Evolutionary conservation across 2,888 invertebrate species (phyloP), one percentile per base, ranked within the genome.

Genomic region (Falcaria lacertinaria): DNA sequence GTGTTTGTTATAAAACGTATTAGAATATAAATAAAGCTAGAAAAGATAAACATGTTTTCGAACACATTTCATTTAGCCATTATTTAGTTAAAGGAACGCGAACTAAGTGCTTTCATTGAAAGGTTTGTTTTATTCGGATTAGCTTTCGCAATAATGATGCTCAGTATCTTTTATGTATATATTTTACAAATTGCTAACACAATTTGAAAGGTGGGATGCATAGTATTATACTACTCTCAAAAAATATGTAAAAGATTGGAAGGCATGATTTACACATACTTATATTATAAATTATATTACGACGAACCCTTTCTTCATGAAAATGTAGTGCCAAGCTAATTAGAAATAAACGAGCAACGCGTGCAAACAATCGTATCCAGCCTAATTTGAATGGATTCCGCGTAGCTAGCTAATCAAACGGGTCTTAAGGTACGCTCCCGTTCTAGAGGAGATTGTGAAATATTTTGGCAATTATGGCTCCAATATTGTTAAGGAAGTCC

Each of bases 401-500:
- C 57, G 61, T 64, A 64, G 61, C 69, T 64, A 64, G 61, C 69
- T 77, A 79, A 84, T 83, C 80, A 82, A 79, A 76, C 61, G 60
- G 54, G 64, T 79, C 75, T 77, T 75, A 72, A 71, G 68, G 63
- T 63, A 54, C 58, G 48, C 62, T 45, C 62, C 57, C 58, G 48
- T 63, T 66, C 61, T 69, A 68, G 72, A 68, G 65, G 74, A 28
- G 75, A 81, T 81, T 74, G 73, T 69, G 62, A 76, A 81, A 80
- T 77, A 80, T 81, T 83, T 80, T 72, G 77, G 76, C 76, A 83
- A 81, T 80, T 80, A 80, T 71, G 73, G 66, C 66, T 57, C 70
- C 57, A 60, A 68, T 78, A 72, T 75, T 76, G 76, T 77, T 77
- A 77, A 81, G 79, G 76, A 78, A 81, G 63, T 78, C 79, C 59